Conservation (phyloP, 2,888 invertebrate genomes). For the Aelia acuminata region DNA sequence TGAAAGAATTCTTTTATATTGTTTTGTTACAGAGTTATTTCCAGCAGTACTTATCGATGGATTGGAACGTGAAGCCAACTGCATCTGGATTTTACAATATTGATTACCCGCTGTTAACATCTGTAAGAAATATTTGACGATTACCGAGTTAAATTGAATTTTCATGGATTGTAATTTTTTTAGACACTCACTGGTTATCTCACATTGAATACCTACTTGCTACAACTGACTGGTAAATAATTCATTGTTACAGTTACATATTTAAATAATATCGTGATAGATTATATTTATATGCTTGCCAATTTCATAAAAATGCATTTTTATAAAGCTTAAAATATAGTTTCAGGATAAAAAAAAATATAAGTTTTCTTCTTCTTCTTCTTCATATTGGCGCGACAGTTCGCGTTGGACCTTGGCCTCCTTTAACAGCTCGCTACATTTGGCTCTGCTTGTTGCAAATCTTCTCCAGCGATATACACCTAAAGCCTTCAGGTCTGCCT, state of each 20-base stretch:
- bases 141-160: background rate
- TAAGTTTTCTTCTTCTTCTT: no score
- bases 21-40: background rate
- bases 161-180: background rate
- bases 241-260: background rate
- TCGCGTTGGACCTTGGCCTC: no score
- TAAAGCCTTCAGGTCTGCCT: no score
- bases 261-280: no score
- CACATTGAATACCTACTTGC: conserved; percentile 19
- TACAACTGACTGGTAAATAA: conserved; percentile 28
- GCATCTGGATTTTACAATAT: conserved; percentile 13
- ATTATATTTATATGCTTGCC: background rate
- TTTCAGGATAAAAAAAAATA: no score
- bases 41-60: conserved; percentile 2
- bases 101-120: background rate
- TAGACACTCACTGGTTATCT: conserved; percentile 11
- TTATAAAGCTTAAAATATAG: no score
- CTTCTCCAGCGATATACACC: no score
- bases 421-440: no score
- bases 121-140: background rate
- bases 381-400: no score
- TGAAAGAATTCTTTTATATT: no score
- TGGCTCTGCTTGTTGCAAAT: no score
- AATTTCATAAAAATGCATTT: no score
- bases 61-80: conserved; percentile 3